Conservation (phyloP, 2,797 vertebrate species). For the Onychomys torridus region DNA sequence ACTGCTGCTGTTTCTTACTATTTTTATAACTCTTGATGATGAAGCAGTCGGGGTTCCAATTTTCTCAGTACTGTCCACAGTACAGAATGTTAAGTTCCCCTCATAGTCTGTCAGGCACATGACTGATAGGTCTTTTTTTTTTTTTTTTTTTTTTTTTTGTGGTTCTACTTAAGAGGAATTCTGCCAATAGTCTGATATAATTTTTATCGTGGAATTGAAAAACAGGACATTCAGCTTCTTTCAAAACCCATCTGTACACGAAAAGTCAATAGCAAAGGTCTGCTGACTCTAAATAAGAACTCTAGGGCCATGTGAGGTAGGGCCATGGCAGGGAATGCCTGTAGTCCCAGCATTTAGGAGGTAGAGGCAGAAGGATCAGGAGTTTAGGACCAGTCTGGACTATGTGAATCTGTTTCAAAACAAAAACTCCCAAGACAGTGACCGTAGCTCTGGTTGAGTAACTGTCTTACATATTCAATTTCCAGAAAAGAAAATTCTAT, state of each 20-base stretch:
- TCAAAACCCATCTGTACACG: slow-evolving; percentile 43
- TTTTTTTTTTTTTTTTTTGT: too few relatives aligned
- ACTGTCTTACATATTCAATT: not conserved
- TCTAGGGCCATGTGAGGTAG: not conserved
- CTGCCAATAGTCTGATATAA: slow-evolving; percentile 34
- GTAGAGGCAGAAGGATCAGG: not conserved
- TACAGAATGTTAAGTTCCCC: slow-evolving; percentile 3
- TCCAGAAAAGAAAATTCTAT: not conserved
- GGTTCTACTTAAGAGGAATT: not conserved
- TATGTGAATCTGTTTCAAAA: not conserved
- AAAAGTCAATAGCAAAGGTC: slow-evolving; percentile 32
- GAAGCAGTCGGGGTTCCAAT: slow-evolving; percentile 10
- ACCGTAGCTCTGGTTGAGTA: not conserved
- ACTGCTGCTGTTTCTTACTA: slow-evolving; percentile 22
- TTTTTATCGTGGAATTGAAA: slow-evolving; percentile 46
- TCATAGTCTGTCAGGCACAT: not conserved
- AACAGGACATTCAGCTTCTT: slow-evolving; percentile 43
- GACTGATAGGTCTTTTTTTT: not conserved
- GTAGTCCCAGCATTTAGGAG: not conserved
- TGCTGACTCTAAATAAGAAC: slow-evolving; percentile 29
- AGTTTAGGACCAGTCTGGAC: not conserved
- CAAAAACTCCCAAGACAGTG: not conserved
- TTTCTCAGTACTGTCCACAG: not conserved
- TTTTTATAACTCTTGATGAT: not conserved
- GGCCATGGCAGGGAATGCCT: not conserved